Evolutionary conservation across 2,888 invertebrate genomes (phyloP), one percentile per base, ranked within the genome.

Genomic region (Sinodicranocentrus sp.): DNA sequence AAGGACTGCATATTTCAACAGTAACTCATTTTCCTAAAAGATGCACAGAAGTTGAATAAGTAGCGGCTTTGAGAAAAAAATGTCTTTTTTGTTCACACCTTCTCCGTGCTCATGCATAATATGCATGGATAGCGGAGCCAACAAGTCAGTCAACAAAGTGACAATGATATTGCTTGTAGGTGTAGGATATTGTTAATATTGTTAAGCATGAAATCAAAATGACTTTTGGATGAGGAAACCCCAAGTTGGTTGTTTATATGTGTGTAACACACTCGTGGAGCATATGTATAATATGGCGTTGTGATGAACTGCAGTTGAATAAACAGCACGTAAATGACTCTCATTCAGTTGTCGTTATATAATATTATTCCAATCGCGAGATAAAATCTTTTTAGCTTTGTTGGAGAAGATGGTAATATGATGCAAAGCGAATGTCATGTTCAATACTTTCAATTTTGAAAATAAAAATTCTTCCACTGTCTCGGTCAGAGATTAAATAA

Each of bases 381-480:
- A 6, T 39, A 39, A 39, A 6, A 6, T 39, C 39, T 8, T 8
- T 39, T 6, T 17, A 15, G 17, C 15, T n/a, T 5, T n/a, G 15
- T n/a, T 17, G 17, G 48, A 48, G 48, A 15, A 48, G 48, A 48
- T n/a, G 17, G n/a, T 17, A 48, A 48, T 39, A 48, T 48, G 48
- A 48, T 15, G 48, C 48, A 48, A 48, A 48, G 5, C 48, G 17
- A 48, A 48, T 48, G 48, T 48, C 48, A 48, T 48, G 48, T 13
- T 48, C 15, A 48, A 48, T n/a, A 48, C 48, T 48, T 48, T 5
- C n/a, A 48, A 48, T 10, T 10, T 10, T 48, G 15, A 5, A 3
- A 48, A 48, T 48, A 48, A n/a, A 17, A 48, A 48, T 48, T 15
- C 17, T 48, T 13, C 8, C 48, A 17, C 17, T 10, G 15, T 3